Evolutionary conservation across 2,113 vertebrate species (phyloP), one percentile per base, ranked within the genome.

Genomic region (Centropus bengalensis): DNA sequence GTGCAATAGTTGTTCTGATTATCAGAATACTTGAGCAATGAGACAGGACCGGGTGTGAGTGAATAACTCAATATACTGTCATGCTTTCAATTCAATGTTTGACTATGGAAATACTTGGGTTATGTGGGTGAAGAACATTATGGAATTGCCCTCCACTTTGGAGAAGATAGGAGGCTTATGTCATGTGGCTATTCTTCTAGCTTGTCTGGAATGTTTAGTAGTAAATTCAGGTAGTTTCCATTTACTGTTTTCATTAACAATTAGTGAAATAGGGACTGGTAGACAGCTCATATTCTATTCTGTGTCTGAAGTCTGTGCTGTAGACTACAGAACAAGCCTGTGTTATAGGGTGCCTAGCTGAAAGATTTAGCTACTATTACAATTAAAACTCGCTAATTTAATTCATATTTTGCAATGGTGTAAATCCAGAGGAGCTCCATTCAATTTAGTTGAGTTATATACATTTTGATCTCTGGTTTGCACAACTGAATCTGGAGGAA

Each of bases 1-100:
- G 68, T 33, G 30, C 32, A 67, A 59, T 91, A 94, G 75, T 73
- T 96, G 44, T 74, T 84, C 33, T 91, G 76, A 60, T 94, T 88
- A 71, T 86, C 68, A 83, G 89, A 80, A 89, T 95, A 75, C 16
- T 96, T 96, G 79, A 91, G 66, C 79, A 78, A 18, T 91, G 89
- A 95, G 68, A 86, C 82, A 78, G 47, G 44, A 40, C 33, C 81
- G 89, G 79, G 76, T 68, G 89, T 95, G 91, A 93, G 49, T 63
- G 52, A 86, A 80, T 90, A 86, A 74, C 24, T 56, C 70, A 80
- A 81, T 71, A 78, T 1, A 67, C 26, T 85, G 82, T 83, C 76
- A 74, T 93, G 52, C 56, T 52, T 86, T 92, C 54, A 40, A 2
- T 27, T 79, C 71, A n/a, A 12, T 91, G 32, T 89, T 94, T 74